phyloP scores from a whole-genome alignment of 2,113 vertebrate genomes.

The Ictidomys tridecemlineatus region DNA sequence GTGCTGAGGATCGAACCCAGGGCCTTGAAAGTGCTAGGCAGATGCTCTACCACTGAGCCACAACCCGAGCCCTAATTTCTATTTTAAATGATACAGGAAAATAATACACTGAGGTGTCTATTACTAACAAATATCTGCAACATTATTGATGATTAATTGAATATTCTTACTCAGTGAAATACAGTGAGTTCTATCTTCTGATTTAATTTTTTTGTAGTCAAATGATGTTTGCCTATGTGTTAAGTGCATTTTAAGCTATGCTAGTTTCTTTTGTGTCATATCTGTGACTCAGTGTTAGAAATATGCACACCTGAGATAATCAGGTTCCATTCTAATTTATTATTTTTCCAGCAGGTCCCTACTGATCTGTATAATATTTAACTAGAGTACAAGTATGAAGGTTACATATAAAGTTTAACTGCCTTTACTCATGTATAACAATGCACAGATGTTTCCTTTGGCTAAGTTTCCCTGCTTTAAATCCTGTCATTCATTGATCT shows the following conservation, averaged over 20 bases:
- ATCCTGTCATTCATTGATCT: neutral
- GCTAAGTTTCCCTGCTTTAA: neutral
- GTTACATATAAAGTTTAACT: conserved; percentile 60
- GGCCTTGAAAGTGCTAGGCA: no score
- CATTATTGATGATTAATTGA: neutral
- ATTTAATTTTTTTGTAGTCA: neutral
- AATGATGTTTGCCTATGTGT: neutral
- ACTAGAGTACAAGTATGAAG: conserved; percentile 59
- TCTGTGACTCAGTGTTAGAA: conserved; percentile 68
- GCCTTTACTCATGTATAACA: neutral
- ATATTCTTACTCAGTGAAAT: neutral
- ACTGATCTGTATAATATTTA: conserved; percentile 72
- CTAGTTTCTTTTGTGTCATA: neutral
- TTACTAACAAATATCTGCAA: neutral
- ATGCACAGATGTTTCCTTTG: conserved; percentile 9
- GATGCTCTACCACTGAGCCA: no score
- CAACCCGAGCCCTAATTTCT: no score
- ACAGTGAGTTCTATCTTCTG: neutral
- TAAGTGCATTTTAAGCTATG: neutral
- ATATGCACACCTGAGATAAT: conserved; percentile 55
- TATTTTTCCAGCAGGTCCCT: conserved; percentile 38
- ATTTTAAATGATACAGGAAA: neutral
- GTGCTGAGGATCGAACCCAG: no score
- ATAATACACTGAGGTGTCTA: neutral
- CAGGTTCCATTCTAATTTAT: conserved; percentile 30